Percentiles rank a stretch among this genome's conserved stretches.
Evolutionary conservation across 2,113 vertebrate genomes (phyloP).

Genomic region (Bos javanicus): DNA sequence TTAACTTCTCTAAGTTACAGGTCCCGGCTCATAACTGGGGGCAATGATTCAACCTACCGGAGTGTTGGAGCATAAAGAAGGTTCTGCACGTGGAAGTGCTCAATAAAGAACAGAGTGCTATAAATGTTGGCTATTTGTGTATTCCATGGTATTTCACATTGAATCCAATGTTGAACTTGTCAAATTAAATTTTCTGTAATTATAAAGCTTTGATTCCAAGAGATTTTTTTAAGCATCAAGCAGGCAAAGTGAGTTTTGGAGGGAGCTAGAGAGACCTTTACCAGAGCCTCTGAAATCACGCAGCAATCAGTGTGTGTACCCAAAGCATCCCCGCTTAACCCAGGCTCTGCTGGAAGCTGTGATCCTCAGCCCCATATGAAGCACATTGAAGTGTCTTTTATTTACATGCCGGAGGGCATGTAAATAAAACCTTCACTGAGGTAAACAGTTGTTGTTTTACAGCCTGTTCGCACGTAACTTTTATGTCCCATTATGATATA

Average conservation of each 20-base stretch:
- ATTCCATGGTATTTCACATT: background rate
- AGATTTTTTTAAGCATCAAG: background rate
- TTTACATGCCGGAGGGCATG: background rate
- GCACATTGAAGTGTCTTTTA: background rate
- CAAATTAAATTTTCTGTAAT: slow-evolving; percentile 19
- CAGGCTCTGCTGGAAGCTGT: background rate
- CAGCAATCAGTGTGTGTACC: background rate
- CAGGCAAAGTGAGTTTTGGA: background rate
- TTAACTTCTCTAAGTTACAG: background rate
- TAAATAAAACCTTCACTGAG: slow-evolving; percentile 55
- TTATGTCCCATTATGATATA: slow-evolving; percentile 43
- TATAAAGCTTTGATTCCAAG: slow-evolving; percentile 8
- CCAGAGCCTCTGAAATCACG: background rate
- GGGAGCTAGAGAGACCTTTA: background rate
- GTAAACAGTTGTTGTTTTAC: slow-evolving; percentile 63
- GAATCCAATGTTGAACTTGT: background rate
- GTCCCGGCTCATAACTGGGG: background rate
- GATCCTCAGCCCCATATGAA: background rate
- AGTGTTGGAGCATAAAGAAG: background rate
- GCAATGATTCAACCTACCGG: background rate
- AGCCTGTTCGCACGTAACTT: background rate
- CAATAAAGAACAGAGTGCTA: background rate
- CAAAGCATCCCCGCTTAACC: rapidly evolving
- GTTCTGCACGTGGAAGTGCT: rapidly evolving
- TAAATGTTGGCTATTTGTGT: background rate